Conservation (phyloP, 2,888 invertebrate species). For the Itoplectis maculator region DNA sequence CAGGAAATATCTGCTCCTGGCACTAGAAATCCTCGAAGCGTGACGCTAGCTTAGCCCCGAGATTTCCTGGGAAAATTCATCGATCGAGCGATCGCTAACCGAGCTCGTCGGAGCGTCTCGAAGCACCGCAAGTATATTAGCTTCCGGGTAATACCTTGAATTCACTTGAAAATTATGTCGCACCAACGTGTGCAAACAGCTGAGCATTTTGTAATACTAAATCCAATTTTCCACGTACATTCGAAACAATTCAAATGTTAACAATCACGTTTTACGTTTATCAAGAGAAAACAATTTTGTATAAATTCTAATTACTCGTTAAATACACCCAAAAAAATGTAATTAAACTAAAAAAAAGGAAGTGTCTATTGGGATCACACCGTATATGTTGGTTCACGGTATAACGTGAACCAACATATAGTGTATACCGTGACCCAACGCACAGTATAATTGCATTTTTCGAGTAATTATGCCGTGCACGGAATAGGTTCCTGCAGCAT, state of each 20-base stretch:
- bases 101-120: constrained; percentile 62
- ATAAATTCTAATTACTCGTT: neutral
- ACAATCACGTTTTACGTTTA: neutral
- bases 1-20: constrained; percentile 31
- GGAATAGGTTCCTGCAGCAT: too few relatives aligned
- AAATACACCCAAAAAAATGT: too few relatives aligned
- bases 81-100: constrained; percentile 38
- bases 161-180: constrained; percentile 1
- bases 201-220: neutral
- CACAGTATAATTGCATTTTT: too few relatives aligned
- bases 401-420: too few relatives aligned
- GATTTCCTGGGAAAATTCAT: constrained; percentile 61
- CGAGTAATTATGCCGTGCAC: too few relatives aligned
- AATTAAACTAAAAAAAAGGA: too few relatives aligned
- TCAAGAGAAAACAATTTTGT: neutral
- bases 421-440: too few relatives aligned
- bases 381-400: too few relatives aligned
- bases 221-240: neutral
- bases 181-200: neutral
- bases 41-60: constrained; percentile 39
- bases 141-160: constrained; percentile 57
- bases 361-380: too few relatives aligned
- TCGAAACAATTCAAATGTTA: neutral
- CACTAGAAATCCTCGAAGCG: constrained; percentile 50
- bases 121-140: constrained; percentile 58